These are phyloP conservation scores for Saccopteryx bilineata DNA, from an alignment of 2,113 vertebrate genomes.

Conservation along the genomic window DNA sequence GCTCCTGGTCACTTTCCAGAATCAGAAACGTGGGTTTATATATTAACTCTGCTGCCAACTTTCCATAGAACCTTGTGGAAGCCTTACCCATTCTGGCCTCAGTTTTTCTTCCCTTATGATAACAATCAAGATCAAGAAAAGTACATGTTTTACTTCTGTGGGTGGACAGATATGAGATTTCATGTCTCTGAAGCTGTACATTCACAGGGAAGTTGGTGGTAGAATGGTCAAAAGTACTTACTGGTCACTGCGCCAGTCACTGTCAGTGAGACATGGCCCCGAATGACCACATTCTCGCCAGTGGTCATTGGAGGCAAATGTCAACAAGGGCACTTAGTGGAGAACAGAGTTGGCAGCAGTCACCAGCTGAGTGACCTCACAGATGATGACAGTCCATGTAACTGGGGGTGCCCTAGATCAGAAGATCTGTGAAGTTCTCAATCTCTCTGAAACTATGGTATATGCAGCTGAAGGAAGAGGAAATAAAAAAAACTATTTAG, in stretches of 20 bases:
- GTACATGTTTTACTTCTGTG: neutral
- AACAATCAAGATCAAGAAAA: neutral
- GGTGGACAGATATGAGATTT: neutral
- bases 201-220: neutral
- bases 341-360: neutral
- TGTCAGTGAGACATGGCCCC: neutral
- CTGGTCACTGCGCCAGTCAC: neutral
- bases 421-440: neutral
- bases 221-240: neutral
- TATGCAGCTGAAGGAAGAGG: neutral
- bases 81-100: neutral
- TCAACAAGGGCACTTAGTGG: neutral
- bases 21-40: neutral
- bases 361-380: neutral
- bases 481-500: neutral
- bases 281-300: no score
- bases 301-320: neutral
- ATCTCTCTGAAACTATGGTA: neutral
- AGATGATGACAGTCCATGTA: fast-evolving
- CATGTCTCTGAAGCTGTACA: neutral
- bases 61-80: neutral
- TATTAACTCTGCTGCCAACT: neutral
- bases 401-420: neutral
- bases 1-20: no score
- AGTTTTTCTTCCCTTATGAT: neutral